Percentiles rank a stretch among this genome's conserved stretches.
phyloP scores from a whole-genome alignment of 2,888 invertebrate species.

The Entomobrya proxima region DNA sequence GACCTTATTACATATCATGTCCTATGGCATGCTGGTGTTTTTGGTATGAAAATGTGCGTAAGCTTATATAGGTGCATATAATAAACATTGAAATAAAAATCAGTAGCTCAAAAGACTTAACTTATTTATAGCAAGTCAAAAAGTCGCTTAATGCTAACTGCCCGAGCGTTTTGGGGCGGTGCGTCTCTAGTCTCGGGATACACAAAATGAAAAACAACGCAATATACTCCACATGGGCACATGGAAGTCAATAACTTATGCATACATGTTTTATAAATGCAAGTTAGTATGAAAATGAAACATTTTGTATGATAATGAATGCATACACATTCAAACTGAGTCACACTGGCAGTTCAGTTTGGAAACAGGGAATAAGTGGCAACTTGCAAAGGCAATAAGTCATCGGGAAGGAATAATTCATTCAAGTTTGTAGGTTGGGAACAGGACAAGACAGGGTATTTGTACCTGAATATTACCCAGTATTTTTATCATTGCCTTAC shows the following conservation, averaged over 20 bases:
- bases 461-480: not conserved
- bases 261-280: no score
- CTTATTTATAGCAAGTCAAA: constrained; percentile 6
- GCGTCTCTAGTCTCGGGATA: not conserved
- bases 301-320: constrained; percentile 1
- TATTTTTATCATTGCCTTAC: not conserved
- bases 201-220: not conserved
- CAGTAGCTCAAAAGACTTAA: not conserved
- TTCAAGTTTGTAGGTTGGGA: not conserved
- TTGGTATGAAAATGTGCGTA: constrained; percentile 34
- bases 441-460: not conserved
- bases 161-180: no score
- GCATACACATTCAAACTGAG: not conserved
- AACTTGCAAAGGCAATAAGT: constrained; percentile 33
- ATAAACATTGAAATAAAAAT: not conserved
- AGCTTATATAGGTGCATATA: not conserved
- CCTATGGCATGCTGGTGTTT: not conserved
- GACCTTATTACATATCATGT: constrained; percentile 30
- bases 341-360: not conserved
- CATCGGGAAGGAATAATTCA: constrained; percentile 27
- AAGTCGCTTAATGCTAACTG: no score
- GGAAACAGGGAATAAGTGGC: not conserved
- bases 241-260: constrained; percentile 21
- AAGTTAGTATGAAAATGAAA: no score
- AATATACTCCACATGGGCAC: not conserved